These are phyloP conservation scores for Dysdera silvatica DNA, from an alignment of 1,140 invertebrate species.

Conservation along the genomic window DNA sequence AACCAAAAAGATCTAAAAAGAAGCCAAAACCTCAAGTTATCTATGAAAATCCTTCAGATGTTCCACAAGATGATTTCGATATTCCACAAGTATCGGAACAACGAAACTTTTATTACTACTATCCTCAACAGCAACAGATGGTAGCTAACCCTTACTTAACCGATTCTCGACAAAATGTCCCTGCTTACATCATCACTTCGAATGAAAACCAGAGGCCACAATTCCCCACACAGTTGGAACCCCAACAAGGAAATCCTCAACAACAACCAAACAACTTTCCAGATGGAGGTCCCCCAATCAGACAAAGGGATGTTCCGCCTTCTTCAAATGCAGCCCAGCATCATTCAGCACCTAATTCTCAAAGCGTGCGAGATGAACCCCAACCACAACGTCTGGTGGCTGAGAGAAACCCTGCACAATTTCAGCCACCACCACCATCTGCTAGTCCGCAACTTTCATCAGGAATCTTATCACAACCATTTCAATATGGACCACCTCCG, in stretches of 20 bases:
- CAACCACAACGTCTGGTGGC: too few species aligned
- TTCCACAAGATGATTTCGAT: background rate
- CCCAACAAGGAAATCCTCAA: background rate
- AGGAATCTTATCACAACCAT: too few species aligned
- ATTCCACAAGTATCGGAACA: slow-evolving; percentile 6
- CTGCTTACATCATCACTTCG: too few species aligned
- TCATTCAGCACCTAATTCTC: too few species aligned
- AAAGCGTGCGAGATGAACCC: too few species aligned
- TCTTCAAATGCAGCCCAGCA: background rate
- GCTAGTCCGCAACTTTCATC: background rate
- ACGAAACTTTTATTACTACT: slow-evolving; percentile 14
- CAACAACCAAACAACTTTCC: slow-evolving; percentile 6
- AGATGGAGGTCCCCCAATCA: too few species aligned
- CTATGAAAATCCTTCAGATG: background rate
- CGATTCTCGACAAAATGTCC: too few species aligned
- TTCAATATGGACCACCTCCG: too few species aligned
- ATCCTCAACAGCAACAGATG: background rate
- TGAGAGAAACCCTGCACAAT: too few species aligned
- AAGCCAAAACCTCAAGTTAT: background rate
- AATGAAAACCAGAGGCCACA: background rate
- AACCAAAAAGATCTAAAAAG: background rate
- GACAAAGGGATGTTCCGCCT: too few species aligned
- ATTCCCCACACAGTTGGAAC: background rate
- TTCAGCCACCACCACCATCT: background rate
- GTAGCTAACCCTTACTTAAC: too few species aligned